These are phyloP conservation scores for Thomomys bottae DNA, from an alignment of 2,113 vertebrate genomes.

Conservation along the genomic window DNA sequence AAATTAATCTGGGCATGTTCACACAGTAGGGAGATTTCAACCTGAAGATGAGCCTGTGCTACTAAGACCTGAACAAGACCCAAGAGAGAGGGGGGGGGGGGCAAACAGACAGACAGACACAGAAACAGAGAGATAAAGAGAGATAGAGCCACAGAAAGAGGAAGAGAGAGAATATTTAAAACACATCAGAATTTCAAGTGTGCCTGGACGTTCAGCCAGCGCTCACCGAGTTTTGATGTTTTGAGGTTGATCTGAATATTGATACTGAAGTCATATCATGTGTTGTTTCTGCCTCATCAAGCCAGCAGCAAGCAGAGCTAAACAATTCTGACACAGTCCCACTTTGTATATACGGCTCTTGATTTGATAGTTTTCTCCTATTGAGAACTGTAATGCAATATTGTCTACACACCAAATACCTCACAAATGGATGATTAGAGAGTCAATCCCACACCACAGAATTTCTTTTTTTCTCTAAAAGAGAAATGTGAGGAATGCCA, in stretches of 20 bases:
- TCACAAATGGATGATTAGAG: conserved; percentile 7
- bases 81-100: no score
- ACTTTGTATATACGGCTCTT: not conserved
- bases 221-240: not conserved
- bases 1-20: not conserved
- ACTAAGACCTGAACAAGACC: no score
- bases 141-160: no score
- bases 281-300: conserved; percentile 33
- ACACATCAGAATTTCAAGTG: not conserved
- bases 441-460: not conserved
- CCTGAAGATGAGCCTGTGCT: no score
- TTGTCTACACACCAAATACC: not conserved
- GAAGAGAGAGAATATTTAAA: not conserved
- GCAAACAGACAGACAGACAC: no score
- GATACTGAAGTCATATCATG: not conserved
- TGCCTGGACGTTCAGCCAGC: not conserved
- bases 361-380: conserved; percentile 5
- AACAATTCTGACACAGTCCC: conserved; percentile 12
- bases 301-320: conserved; percentile 11
- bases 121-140: no score
- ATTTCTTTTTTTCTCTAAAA: not conserved
- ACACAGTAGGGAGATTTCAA: no score
- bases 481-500: not conserved
- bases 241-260: conserved; percentile 16
- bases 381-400: not conserved